phyloP scores from a whole-genome alignment of 1,140 invertebrate species.

The Babylonia areolata region DNA sequence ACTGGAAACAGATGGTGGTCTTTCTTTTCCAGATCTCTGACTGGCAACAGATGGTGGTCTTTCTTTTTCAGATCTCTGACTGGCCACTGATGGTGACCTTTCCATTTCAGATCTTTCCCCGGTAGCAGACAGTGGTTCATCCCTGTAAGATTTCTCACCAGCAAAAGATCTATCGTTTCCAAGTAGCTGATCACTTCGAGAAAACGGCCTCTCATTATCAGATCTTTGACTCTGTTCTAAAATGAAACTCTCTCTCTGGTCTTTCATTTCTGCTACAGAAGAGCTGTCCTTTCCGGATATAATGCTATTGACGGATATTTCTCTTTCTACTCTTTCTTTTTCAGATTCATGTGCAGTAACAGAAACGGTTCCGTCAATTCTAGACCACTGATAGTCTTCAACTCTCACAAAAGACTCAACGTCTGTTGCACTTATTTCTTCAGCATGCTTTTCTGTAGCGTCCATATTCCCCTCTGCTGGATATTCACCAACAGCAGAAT shows the following conservation, averaged over 20 bases:
- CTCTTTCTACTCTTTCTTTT: not conserved
- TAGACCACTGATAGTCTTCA: not conserved
- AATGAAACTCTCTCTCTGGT: not conserved
- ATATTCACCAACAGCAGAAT: not conserved
- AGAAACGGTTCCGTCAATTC: not conserved
- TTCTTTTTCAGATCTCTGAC: not conserved
- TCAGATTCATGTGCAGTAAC: not conserved
- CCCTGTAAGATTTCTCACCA: not conserved
- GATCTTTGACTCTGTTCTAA: not conserved
- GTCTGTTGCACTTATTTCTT: not conserved
- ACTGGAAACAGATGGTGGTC: not conserved
- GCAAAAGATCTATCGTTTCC: too few species aligned
- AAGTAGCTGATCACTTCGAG: too few species aligned
- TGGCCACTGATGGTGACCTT: not conserved
- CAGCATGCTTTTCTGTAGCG: not conserved
- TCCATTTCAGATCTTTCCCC: not conserved
- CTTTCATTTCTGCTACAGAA: not conserved
- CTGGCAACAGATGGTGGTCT: not conserved
- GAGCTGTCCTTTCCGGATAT: not conserved
- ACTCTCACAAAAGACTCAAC: not conserved
- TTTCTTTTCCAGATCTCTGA: not conserved
- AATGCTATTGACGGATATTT: too few species aligned
- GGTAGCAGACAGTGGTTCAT: not conserved
- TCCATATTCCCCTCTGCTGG: not conserved
- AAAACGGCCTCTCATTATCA: not conserved